phyloP scores from a whole-genome alignment of 1,140 invertebrate species.

The Ladona fulva region DNA sequence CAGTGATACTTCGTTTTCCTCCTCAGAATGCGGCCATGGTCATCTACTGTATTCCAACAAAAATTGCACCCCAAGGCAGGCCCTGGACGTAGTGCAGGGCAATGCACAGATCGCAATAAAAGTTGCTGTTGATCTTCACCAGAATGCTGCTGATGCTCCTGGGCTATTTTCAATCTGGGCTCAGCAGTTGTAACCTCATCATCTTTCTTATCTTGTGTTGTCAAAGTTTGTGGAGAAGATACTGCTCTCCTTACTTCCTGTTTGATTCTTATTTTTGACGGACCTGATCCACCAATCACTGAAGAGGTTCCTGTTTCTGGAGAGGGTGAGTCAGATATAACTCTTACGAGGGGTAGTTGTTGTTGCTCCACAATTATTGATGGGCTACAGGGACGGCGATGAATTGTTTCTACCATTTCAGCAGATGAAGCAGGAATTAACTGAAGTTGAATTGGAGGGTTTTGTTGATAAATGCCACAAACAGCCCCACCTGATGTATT shows the following conservation, averaged over 20 bases:
- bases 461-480: conserved; percentile 15
- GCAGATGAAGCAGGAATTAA: conserved; percentile 34
- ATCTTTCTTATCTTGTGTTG: conserved; percentile 23
- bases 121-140: conserved; percentile 24
- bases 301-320: conserved; percentile 6
- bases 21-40: conserved; percentile 63
- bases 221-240: conserved; percentile 20
- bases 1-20: conserved; percentile 82
- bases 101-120: conserved; percentile 46
- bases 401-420: conserved; percentile 29
- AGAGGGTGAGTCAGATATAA: not conserved
- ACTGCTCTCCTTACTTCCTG: conserved; percentile 16
- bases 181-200: conserved; percentile 16
- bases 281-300: conserved; percentile 8
- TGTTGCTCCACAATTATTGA: conserved; percentile 22
- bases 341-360: not conserved
- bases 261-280: conserved; percentile 12
- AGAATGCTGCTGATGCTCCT: conserved; percentile 22
- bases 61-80: conserved; percentile 76
- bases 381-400: conserved; percentile 30
- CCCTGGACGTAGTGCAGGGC: conserved; percentile 65
- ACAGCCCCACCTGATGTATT: conserved; percentile 25
- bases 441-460: conserved; percentile 34
- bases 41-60: conserved; percentile 80
- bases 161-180: conserved; percentile 15